Conservation (phyloP, 2,888 invertebrate genomes). For the Drosophila anomalata region DNA sequence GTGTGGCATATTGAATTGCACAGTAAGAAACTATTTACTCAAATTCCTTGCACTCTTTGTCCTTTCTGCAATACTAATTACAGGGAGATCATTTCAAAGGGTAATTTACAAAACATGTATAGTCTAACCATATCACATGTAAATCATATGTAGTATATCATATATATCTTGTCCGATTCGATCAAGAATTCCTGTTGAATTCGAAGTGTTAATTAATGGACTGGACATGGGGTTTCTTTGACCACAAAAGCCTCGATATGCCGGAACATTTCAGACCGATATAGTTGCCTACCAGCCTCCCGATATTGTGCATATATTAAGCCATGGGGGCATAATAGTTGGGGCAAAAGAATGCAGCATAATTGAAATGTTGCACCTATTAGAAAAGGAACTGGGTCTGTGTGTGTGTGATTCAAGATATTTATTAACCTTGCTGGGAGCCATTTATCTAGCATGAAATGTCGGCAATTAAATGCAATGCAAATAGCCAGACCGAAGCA, state of each 20-base stretch:
- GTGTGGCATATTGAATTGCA: conserved; percentile 10
- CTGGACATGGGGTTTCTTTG: not conserved
- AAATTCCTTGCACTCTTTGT: not conserved
- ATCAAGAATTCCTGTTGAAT: not conserved
- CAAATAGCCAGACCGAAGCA: conserved; percentile 28
- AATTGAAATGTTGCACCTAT: conserved; percentile 45
- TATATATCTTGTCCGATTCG: not conserved
- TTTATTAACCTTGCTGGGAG: conserved; percentile 59
- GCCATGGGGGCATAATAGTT: not conserved
- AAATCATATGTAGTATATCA: no score
- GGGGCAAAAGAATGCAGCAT: conserved; percentile 27
- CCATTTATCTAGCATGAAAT: conserved; percentile 74
- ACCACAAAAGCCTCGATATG: conserved; percentile 10
- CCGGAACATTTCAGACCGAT: conserved; percentile 30
- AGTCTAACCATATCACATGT: not conserved
- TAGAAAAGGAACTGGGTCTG: conserved; percentile 2
- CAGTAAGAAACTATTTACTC: not conserved
- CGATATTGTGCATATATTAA: conserved; percentile 31
- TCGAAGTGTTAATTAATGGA: conserved; percentile 29
- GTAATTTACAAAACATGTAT: no score
- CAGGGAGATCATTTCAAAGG: not conserved
- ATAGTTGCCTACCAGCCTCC: conserved; percentile 5
- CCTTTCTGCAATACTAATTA: not conserved
- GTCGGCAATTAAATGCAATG: conserved; percentile 75
- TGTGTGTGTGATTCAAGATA: conserved; percentile 26